phyloP scores from a whole-genome alignment of 2,888 invertebrate genomes.

The Spisula solida region DNA sequence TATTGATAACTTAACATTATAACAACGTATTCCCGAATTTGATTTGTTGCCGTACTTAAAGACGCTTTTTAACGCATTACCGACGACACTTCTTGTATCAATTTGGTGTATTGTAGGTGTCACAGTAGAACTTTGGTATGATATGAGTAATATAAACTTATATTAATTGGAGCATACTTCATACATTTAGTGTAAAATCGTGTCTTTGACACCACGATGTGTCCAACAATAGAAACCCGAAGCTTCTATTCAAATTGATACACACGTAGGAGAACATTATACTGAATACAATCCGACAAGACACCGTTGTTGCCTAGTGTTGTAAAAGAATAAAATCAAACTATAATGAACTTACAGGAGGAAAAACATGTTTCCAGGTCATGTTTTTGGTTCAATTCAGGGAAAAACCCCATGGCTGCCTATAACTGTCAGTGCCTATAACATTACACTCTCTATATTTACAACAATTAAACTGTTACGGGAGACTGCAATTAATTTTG shows the following conservation, averaged over 20 bases:
- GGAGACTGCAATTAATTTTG: neutral
- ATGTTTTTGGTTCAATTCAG: too few relatives aligned
- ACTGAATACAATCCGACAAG: neutral
- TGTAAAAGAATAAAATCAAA: neutral
- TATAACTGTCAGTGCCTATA: neutral
- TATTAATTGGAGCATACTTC: neutral
- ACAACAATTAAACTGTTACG: neutral
- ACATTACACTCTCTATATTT: neutral
- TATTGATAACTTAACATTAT: too few relatives aligned
- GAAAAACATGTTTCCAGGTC: neutral
- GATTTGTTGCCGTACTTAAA: too few relatives aligned
- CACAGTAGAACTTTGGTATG: neutral
- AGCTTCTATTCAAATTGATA: neutral
- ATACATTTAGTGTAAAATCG: neutral
- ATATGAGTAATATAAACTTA: neutral
- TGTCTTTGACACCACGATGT: neutral
- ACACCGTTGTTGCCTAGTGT: neutral
- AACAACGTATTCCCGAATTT: too few relatives aligned
- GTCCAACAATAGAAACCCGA: neutral
- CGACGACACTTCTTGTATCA: too few relatives aligned
- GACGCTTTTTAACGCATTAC: too few relatives aligned
- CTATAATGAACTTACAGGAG: neutral
- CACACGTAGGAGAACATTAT: neutral
- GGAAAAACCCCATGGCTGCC: too few relatives aligned
- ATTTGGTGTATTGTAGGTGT: neutral